Conservation (phyloP, 2,888 invertebrate genomes). For the Cosmia pyralina region DNA sequence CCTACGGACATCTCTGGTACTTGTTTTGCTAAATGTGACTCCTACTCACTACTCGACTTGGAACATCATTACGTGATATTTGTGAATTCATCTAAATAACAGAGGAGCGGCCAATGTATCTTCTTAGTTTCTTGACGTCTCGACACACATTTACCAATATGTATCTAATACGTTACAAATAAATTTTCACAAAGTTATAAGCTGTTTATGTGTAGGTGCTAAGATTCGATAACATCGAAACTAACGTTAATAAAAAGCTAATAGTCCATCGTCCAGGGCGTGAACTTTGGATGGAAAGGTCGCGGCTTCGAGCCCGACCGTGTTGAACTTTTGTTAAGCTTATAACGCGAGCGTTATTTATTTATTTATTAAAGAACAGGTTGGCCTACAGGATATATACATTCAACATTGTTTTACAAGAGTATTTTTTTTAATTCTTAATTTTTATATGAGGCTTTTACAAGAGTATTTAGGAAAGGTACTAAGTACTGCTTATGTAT, state of each 20-base stretch:
- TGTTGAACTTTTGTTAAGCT: constrained; percentile 53
- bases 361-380: neutral
- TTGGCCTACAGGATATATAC: too few species aligned
- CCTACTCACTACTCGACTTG: neutral
- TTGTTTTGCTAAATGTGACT: constrained; percentile 23
- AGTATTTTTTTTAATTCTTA: too few species aligned
- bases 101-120: neutral
- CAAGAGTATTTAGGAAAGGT: too few species aligned
- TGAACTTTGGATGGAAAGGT: constrained; percentile 56
- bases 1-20: constrained; percentile 21
- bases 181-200: constrained; percentile 24
- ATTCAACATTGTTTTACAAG: too few species aligned
- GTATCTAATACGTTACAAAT: neutral
- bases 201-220: constrained; percentile 11
- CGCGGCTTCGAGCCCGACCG: constrained; percentile 41
- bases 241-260: constrained; percentile 47
- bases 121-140: neutral
- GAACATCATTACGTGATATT: neutral
- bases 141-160: neutral
- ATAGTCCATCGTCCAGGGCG: constrained; percentile 46
- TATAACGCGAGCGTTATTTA: constrained; percentile 43
- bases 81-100: neutral
- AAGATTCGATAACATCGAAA: constrained; percentile 44
- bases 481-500: too few species aligned
- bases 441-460: too few species aligned